Evolutionary conservation across 1,140 invertebrate species (phyloP).

Genomic region (Delia radicum): DNA sequence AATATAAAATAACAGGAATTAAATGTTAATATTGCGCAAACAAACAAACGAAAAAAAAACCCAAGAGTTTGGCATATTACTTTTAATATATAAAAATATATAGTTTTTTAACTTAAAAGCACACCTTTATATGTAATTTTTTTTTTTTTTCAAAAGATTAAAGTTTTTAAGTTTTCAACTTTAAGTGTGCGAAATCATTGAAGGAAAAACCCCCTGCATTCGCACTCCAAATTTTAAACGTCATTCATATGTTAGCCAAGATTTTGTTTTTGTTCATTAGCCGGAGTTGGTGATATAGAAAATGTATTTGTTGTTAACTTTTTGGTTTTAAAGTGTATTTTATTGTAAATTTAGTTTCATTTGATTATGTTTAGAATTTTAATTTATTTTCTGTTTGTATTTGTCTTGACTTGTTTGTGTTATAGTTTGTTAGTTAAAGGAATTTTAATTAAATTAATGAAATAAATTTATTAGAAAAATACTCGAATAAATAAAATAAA

Average conservation of each 20-base stretch:
- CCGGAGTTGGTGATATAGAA: neutral
- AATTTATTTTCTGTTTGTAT: neutral
- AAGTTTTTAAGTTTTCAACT: neutral
- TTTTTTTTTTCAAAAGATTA: neutral
- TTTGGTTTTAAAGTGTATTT: neutral
- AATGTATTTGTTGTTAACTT: neutral
- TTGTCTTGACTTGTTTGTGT: neutral
- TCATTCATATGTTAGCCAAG: neutral
- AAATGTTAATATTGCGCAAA: slow-evolving; percentile 4
- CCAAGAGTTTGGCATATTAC: neutral
- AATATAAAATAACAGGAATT: neutral
- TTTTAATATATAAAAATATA: neutral
- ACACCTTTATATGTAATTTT: neutral
- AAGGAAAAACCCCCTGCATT: neutral
- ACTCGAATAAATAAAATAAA: too few species aligned
- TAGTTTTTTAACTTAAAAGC: neutral
- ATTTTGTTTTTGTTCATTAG: neutral
- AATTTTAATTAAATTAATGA: slow-evolving; percentile 2
- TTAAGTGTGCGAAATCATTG: neutral
- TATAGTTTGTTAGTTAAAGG: neutral
- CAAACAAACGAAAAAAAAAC: neutral
- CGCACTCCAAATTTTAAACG: neutral
- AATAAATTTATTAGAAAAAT: too few species aligned
- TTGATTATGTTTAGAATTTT: slow-evolving; percentile 5
- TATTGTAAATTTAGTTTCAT: neutral